Evolutionary conservation across 2,113 vertebrate species (phyloP).

Genomic region (Seriola quinqueradiata): DNA sequence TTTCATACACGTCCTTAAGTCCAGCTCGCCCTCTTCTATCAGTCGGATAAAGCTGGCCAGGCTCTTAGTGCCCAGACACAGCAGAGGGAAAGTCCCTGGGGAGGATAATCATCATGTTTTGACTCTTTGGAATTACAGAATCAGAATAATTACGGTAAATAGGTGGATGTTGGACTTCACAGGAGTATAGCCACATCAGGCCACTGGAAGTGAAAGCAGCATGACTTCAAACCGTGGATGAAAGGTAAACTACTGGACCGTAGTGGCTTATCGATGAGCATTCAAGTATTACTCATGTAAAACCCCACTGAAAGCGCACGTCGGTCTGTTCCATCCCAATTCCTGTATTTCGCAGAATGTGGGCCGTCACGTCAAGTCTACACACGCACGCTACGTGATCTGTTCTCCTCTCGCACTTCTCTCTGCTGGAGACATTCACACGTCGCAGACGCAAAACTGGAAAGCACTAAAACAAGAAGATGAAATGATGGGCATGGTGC

Average conservation of each 20-base stretch:
- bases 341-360: not conserved
- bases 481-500: not conserved
- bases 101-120: not conserved
- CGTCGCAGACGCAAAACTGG: not conserved
- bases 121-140: not conserved
- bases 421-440: not conserved
- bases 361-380: constrained; percentile 1
- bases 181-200: not conserved
- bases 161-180: not conserved
- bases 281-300: not conserved
- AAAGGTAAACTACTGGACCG: not conserved
- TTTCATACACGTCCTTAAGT: not conserved
- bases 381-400: not conserved
- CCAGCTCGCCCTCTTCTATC: not conserved
- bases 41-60: too few species aligned
- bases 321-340: not conserved
- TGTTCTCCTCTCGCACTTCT: not conserved
- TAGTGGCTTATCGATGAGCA: not conserved
- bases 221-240: too few species aligned
- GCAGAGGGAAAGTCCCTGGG: not conserved
- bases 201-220: not conserved
- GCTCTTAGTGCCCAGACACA: not conserved
- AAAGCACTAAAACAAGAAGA: not conserved
- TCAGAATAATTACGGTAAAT: not conserved
- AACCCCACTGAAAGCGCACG: not conserved